Conservation (phyloP, 2,888 invertebrate genomes). For the Dicycla oo region DNA sequence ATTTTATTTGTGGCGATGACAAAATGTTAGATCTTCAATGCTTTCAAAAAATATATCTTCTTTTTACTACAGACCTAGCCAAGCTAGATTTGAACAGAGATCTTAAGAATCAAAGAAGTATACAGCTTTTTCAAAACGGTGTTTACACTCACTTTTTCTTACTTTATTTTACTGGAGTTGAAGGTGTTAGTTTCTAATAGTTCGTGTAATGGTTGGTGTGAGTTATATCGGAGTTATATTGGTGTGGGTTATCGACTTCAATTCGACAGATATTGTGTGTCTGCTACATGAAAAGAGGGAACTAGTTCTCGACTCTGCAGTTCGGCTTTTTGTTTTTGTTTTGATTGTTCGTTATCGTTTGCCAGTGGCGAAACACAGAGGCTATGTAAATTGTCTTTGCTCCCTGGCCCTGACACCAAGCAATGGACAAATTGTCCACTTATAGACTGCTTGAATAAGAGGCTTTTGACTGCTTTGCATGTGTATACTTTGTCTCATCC, state of each 20-base stretch:
- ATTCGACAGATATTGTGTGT: slow-evolving; percentile 13
- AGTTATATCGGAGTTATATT: slow-evolving; percentile 21
- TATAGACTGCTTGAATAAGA: no score
- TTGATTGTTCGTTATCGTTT: no score
- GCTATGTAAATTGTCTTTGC: no score
- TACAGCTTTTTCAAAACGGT: background rate
- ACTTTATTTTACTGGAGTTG: background rate
- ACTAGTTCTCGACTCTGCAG: no score
- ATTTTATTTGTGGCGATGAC: slow-evolving; percentile 1
- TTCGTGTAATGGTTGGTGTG: background rate
- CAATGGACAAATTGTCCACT: no score
- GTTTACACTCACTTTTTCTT: no score
- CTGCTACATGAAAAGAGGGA: no score
- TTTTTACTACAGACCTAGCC: background rate
- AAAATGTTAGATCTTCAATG: background rate
- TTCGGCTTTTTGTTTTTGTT: no score
- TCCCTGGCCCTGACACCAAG: no score
- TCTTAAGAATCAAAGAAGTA: background rate
- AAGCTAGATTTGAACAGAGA: background rate
- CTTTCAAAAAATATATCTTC: background rate
- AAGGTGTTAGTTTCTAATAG: background rate
- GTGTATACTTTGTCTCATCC: no score
- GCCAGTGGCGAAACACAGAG: no score
- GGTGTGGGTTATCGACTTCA: background rate
- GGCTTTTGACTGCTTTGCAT: no score